A percentile compares a stretch with the other conserved stretches of the same genome.
phyloP scores from a whole-genome alignment of 2,113 vertebrate species.

The Daubentonia madagascariensis region DNA sequence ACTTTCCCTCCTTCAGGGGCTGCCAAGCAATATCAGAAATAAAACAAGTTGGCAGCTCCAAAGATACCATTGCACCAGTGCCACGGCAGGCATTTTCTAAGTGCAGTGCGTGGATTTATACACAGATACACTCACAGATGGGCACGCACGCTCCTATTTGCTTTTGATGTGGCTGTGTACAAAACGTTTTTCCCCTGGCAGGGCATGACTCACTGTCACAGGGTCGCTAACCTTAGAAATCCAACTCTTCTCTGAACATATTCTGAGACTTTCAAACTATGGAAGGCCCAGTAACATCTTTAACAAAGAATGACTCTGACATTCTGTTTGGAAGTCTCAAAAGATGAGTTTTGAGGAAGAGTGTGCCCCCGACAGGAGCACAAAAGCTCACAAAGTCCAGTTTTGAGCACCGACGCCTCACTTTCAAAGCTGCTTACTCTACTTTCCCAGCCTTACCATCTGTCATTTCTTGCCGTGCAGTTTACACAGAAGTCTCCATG shows the following conservation, averaged over 20 bases:
- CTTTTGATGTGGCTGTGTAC: not conserved
- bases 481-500: not conserved
- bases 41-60: constrained; percentile 74
- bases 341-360: not conserved
- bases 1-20: constrained; percentile 78
- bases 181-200: constrained; percentile 3
- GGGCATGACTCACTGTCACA: not conserved
- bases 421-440: not conserved
- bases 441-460: not conserved
- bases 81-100: not conserved
- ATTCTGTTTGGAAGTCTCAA: not conserved
- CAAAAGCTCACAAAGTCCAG: not conserved
- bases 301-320: not conserved
- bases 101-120: not conserved
- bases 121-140: rapidly evolving
- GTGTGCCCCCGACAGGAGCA: not conserved
- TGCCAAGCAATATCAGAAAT: constrained; percentile 72
- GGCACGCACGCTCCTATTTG: not conserved
- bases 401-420: no score
- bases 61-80: not conserved
- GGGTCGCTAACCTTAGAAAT: not conserved
- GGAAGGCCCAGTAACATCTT: not conserved
- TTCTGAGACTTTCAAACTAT: not conserved
- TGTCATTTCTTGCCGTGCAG: not conserved
- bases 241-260: not conserved